Conservation (phyloP, 1,140 invertebrate genomes). For the Drosophila sp. region DNA sequence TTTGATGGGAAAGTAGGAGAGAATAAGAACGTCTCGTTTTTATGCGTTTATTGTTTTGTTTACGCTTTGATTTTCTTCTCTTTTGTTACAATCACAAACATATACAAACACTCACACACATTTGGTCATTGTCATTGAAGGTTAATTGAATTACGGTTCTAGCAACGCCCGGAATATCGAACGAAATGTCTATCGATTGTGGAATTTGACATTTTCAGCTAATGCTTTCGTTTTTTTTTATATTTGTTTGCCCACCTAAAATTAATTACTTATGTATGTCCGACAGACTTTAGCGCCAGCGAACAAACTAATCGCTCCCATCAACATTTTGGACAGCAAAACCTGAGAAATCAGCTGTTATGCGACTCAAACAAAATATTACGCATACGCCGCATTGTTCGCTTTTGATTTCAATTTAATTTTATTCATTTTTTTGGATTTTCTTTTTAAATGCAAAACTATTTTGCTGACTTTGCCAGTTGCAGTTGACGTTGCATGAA, state of each 20-base stretch:
- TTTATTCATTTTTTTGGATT: background rate
- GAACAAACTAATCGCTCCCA: constrained; percentile 11
- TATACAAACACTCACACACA: constrained; percentile 4
- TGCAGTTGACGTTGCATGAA: constrained; percentile 62
- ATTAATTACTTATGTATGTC: constrained; percentile 29
- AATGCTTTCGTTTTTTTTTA: background rate
- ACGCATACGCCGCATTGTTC: constrained; percentile 52
- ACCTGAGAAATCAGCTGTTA: background rate
- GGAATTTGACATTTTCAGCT: constrained; percentile 16
- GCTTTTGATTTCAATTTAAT: background rate
- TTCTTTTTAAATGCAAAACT: constrained; percentile 1
- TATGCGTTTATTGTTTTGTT: constrained; percentile 60
- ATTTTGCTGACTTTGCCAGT: constrained; percentile 31
- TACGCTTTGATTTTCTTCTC: constrained; percentile 52
- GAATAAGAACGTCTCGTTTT: background rate
- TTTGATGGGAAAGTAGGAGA: constrained; percentile 10
- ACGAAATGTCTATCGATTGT: constrained; percentile 50
- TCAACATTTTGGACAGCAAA: constrained; percentile 4
- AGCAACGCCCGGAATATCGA: constrained; percentile 45
- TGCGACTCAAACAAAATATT: constrained; percentile 22
- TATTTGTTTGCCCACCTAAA: background rate
- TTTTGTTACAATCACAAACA: constrained; percentile 7
- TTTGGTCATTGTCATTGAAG: constrained; percentile 60
- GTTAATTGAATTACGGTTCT: constrained; percentile 76
- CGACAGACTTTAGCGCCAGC: constrained; percentile 22